Evolutionary conservation across 2,888 invertebrate species (phyloP).

Genomic region (Leuctra nigra): DNA sequence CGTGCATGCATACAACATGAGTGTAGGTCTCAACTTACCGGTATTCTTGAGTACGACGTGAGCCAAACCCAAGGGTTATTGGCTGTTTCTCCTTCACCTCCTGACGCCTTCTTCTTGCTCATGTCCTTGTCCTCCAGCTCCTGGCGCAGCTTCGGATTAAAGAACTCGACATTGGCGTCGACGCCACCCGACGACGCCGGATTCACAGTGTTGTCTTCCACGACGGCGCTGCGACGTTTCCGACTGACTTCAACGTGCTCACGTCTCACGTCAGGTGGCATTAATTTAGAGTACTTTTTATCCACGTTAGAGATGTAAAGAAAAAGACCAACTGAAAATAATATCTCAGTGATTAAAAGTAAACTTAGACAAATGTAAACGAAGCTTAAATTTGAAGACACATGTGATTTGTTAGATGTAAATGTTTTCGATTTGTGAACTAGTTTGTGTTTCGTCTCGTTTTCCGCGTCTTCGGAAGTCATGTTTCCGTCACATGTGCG

Average conservation of each 20-base stretch:
- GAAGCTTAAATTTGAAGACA: conserved; percentile 6
- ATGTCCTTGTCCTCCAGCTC: conserved; percentile 57
- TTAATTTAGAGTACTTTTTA: conserved; percentile 11
- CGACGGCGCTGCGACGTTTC: conserved; percentile 42
- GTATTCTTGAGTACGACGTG: conserved; percentile 79
- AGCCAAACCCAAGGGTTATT: conserved; percentile 82
- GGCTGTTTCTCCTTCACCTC: conserved; percentile 59
- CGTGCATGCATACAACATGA: no score
- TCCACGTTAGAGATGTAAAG: conserved; percentile 27
- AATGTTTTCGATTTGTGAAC: neutral
- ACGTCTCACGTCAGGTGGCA: no score
- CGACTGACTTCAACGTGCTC: neutral
- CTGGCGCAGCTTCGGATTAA: conserved; percentile 59
- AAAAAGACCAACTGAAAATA: conserved; percentile 25
- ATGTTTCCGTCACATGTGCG: neutral
- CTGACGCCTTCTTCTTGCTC: conserved; percentile 30
- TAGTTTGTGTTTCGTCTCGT: neutral
- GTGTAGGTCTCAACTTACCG: conserved; percentile 61
- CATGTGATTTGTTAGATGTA: neutral
- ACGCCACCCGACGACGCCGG: conserved; percentile 28
- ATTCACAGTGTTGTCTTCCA: conserved; percentile 46
- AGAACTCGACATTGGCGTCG: conserved; percentile 62
- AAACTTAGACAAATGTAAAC: conserved; percentile 25
- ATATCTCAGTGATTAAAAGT: conserved; percentile 24
- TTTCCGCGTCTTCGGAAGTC: neutral